Conservation (phyloP, 2,113 vertebrate species). For the Apteryx mantelli region DNA sequence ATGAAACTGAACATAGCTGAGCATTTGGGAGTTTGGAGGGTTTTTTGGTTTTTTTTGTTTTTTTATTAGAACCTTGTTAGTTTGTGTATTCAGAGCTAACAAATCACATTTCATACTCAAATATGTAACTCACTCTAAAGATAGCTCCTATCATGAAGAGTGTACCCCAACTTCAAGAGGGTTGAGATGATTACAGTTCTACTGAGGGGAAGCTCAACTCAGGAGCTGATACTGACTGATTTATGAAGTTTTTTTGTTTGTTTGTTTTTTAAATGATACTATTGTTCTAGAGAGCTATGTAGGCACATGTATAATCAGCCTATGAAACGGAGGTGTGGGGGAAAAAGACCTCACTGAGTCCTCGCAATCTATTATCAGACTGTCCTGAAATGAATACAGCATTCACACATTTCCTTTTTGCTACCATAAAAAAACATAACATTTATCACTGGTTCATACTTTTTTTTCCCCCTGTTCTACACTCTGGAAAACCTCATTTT, state of each 20-base stretch:
- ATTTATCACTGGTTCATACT: neutral
- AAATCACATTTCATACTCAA: neutral
- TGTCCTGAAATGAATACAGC: neutral
- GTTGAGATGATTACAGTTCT: neutral
- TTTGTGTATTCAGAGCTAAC: neutral
- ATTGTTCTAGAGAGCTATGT: neutral
- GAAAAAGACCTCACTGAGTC: neutral
- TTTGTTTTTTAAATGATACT: neutral
- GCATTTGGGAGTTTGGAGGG: no score
- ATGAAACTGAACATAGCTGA: neutral
- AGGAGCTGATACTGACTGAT: neutral
- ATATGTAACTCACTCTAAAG: neutral
- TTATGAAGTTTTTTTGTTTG: neutral
- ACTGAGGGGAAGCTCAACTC: neutral
- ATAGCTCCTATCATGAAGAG: neutral
- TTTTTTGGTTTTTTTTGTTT: neutral
- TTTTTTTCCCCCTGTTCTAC: neutral
- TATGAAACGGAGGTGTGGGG: neutral
- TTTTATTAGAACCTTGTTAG: neutral
- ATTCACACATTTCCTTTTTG: neutral
- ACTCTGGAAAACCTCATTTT: neutral
- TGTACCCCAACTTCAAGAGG: neutral
- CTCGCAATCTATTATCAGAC: neutral
- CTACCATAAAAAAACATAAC: neutral
- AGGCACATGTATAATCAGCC: neutral